Conservation (phyloP, 92 coral and sea anemone genomes). For the Scolanthus callimorphus region DNA sequence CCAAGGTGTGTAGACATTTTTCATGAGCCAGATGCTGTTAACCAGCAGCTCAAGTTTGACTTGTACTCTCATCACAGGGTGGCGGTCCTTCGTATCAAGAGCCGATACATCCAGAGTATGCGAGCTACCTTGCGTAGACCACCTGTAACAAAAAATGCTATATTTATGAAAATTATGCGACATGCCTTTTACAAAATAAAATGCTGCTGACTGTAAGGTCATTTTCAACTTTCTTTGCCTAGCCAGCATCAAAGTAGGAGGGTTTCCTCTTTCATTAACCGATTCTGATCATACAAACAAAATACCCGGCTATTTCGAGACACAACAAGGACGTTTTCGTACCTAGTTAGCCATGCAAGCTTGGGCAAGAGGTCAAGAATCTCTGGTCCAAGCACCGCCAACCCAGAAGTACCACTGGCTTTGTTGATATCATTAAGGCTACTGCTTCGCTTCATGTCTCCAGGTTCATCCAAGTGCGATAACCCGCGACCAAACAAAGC, state of each 20-base stretch:
- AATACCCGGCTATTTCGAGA: too few species aligned
- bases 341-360: slow-evolving; percentile 62
- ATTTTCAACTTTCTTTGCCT: too few species aligned
- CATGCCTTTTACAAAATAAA: too few species aligned
- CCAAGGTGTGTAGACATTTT: slow-evolving; percentile 81
- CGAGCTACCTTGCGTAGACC: slow-evolving; percentile 64
- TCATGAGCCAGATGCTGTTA: slow-evolving; percentile 82
- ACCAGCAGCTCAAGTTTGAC: slow-evolving; percentile 69
- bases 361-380: slow-evolving; percentile 63
- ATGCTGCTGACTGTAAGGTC: too few species aligned
- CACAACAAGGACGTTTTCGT: too few species aligned
- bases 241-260: too few species aligned
- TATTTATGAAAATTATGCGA: too few species aligned
- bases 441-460: slow-evolving; percentile 61
- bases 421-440: slow-evolving; percentile 75
- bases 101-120: slow-evolving; percentile 28
- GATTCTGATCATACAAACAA: too few species aligned
- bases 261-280: too few species aligned
- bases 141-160: too few species aligned
- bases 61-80: slow-evolving; percentile 84
- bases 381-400: slow-evolving; percentile 43
- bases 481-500: slow-evolving; percentile 1
- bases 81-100: slow-evolving; percentile 26
- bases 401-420: slow-evolving; percentile 54
- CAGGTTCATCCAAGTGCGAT: slow-evolving; percentile 17